phyloP scores from a whole-genome alignment of 2,888 invertebrate genomes.

The Ennomos fuscantarius region DNA sequence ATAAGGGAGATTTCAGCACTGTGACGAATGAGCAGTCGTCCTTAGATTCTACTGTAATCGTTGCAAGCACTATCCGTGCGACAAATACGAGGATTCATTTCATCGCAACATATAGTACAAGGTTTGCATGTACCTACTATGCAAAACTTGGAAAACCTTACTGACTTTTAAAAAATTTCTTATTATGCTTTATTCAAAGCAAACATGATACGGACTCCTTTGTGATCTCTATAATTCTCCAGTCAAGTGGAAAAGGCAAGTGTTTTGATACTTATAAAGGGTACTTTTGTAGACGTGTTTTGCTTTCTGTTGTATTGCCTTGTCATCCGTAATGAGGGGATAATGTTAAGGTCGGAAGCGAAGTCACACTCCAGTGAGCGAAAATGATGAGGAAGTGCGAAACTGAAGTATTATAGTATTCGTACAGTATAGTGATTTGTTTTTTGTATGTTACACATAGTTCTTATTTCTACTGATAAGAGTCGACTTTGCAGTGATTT shows the following conservation, averaged over 20 bases:
- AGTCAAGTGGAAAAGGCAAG: slow-evolving; percentile 45
- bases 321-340: slow-evolving; percentile 9
- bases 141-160: slow-evolving; percentile 47
- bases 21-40: not conserved
- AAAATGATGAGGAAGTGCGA: slow-evolving; percentile 4
- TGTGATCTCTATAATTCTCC: slow-evolving; percentile 42
- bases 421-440: too few relatives aligned
- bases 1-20: not conserved
- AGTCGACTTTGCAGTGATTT: too few relatives aligned
- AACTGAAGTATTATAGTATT: too few relatives aligned
- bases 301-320: slow-evolving; percentile 1
- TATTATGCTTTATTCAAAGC: slow-evolving; percentile 51
- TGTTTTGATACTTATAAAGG: slow-evolving; percentile 38
- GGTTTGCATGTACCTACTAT: slow-evolving; percentile 26
- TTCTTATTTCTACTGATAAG: too few relatives aligned
- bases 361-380: slow-evolving; percentile 4
- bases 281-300: slow-evolving; percentile 3
- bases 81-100: slow-evolving; percentile 52
- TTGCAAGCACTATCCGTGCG: slow-evolving; percentile 39
- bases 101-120: slow-evolving; percentile 41
- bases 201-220: slow-evolving; percentile 51
- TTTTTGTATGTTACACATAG: too few relatives aligned
- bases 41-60: too few relatives aligned
- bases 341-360: slow-evolving; percentile 10
- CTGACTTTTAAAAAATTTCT: slow-evolving; percentile 60